Evolutionary conservation across 1,140 invertebrate genomes (phyloP).

Genomic region (Trachymyrmex cornetzi): DNA sequence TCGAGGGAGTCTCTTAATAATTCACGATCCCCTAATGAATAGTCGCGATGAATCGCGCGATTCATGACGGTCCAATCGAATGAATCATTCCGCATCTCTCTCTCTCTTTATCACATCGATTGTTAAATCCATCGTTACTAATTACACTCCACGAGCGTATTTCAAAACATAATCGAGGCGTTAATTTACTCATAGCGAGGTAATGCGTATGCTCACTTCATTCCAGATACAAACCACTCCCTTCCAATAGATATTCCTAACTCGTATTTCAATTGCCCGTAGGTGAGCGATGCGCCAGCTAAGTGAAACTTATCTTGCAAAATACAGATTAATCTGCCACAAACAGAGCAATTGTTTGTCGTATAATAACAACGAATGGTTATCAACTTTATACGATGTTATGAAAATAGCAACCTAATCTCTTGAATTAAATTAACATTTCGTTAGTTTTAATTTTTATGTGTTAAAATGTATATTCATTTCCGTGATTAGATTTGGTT

Average conservation of each 20-base stretch:
- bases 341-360: slow-evolving; percentile 15
- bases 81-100: slow-evolving; percentile 18
- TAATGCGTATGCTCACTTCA: background rate
- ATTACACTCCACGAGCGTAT: background rate
- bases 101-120: background rate
- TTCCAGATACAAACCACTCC: background rate
- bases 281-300: slow-evolving; percentile 1
- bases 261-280: background rate
- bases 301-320: slow-evolving; percentile 46
- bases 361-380: slow-evolving; percentile 16
- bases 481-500: too few relatives aligned
- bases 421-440: too few relatives aligned
- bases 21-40: slow-evolving; percentile 48
- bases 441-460: too few relatives aligned
- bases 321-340: slow-evolving; percentile 25
- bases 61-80: slow-evolving; percentile 27
- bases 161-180: slow-evolving; percentile 1
- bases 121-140: background rate
- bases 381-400: slow-evolving; percentile 1
- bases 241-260: slow-evolving; percentile 3
- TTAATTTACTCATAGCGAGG: background rate
- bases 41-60: slow-evolving; percentile 38
- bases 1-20: slow-evolving; percentile 52
- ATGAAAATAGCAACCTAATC: too few relatives aligned
- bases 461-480: too few relatives aligned